Percentiles rank a stretch among this genome's conserved stretches.
Conservation (phyloP, 2,797 vertebrate species). For the Sciaenops ocellatus region DNA sequence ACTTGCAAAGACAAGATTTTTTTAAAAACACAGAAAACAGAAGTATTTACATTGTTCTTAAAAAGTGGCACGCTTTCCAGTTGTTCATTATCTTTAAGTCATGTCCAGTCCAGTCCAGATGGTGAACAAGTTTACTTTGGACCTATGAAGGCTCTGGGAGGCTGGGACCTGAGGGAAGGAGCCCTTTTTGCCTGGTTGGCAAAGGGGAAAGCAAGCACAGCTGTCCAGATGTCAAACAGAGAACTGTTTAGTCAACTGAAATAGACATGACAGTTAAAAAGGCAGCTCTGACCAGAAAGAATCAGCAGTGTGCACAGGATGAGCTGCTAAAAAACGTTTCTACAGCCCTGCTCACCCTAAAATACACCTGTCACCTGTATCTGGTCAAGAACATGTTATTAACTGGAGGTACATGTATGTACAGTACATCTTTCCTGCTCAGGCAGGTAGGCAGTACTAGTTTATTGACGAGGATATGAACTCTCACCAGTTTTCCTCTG, state of each 20-base stretch:
- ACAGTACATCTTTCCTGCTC: not conserved
- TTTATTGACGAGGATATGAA: not conserved
- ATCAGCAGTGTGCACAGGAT: not conserved
- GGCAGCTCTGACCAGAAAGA: not conserved
- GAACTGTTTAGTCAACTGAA: not conserved
- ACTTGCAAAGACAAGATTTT: too few species aligned
- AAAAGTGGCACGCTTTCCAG: too few species aligned
- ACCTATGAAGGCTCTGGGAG: too few species aligned
- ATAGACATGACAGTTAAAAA: not conserved
- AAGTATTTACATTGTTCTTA: too few species aligned
- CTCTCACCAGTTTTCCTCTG: not conserved
- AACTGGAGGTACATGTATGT: too few species aligned
- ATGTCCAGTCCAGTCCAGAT: too few species aligned
- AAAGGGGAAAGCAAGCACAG: not conserved
- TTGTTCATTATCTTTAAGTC: too few species aligned
- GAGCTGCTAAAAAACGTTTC: not conserved
- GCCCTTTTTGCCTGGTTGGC: not conserved
- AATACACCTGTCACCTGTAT: not conserved
- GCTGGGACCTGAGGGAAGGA: too few species aligned
- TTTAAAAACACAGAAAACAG: too few species aligned
- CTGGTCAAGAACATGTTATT: not conserved
- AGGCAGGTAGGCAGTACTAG: not conserved
- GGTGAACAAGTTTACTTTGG: too few species aligned
- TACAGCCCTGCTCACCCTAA: not conserved
- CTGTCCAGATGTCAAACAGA: not conserved